These are phyloP conservation scores for Rhinolophus sinicus DNA, from an alignment of 2,113 vertebrate genomes.

Conservation along the genomic window DNA sequence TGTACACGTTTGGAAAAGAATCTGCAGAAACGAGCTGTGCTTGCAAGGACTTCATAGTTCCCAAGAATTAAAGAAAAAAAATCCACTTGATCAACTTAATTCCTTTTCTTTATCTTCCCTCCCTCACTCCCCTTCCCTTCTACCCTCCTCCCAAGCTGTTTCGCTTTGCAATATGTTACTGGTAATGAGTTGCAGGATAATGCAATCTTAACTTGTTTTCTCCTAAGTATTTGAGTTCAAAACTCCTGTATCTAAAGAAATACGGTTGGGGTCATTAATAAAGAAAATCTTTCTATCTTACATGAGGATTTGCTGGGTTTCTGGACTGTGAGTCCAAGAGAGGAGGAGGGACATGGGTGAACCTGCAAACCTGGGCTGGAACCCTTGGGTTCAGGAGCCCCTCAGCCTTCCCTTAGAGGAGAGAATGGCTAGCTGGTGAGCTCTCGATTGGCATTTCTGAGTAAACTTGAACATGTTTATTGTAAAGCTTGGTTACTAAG, in stretches of 20 bases:
- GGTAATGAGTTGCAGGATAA: conserved; percentile 88
- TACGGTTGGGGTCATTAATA: conserved; percentile 90
- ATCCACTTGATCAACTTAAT: conserved; percentile 88
- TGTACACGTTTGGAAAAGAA: conserved; percentile 88
- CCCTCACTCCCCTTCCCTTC: conserved; percentile 57
- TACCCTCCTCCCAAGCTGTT: conserved; percentile 85
- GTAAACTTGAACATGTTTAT: not conserved
- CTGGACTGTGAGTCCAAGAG: conserved; percentile 4
- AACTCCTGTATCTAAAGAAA: conserved; percentile 90
- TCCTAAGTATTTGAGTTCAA: conserved; percentile 88
- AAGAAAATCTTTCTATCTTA: conserved; percentile 91
- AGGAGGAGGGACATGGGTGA: not conserved
- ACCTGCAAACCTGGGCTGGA: not conserved
- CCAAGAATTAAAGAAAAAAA: conserved; percentile 82
- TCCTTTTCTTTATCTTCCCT: conserved; percentile 83
- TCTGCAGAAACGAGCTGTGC: conserved; percentile 90
- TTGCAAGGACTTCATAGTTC: conserved; percentile 89
- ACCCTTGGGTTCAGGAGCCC: not conserved
- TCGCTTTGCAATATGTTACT: conserved; percentile 90
- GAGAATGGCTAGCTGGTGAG: not conserved
- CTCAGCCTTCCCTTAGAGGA: not conserved
- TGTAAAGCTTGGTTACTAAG: not conserved
- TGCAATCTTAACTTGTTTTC: conserved; percentile 89
- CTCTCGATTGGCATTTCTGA: not conserved
- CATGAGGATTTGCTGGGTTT: conserved; percentile 67